Conservation (phyloP, 2,888 invertebrate genomes). For the Melangyna quadrimaculata region DNA sequence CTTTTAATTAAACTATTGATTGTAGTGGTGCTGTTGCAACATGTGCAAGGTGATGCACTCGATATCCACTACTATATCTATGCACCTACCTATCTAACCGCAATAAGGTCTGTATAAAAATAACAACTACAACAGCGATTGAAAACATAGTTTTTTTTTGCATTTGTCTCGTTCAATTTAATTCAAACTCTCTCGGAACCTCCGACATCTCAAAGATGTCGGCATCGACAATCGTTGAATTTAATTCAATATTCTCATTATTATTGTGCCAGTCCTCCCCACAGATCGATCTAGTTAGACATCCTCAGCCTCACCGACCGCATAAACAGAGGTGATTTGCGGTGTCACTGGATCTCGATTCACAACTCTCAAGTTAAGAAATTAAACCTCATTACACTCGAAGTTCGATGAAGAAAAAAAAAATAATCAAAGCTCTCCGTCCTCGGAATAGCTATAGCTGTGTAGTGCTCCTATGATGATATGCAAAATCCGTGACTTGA, state of each 20-base stretch:
- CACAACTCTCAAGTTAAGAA: conserved; percentile 45
- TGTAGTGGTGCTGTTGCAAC: conserved; percentile 20
- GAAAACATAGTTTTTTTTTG: neutral
- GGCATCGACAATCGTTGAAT: conserved; percentile 30
- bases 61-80: neutral
- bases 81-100: neutral
- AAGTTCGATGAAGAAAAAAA: neutral
- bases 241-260: conserved; percentile 54
- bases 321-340: conserved; percentile 50
- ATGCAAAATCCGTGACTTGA: conserved; percentile 12
- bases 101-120: conserved; percentile 28
- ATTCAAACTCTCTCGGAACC: conserved; percentile 22
- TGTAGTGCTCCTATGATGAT: neutral
- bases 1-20: conserved; percentile 52
- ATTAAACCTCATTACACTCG: conserved; percentile 29
- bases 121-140: conserved; percentile 16
- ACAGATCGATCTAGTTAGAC: conserved; percentile 56
- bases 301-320: neutral
- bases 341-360: conserved; percentile 57
- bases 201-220: conserved; percentile 28
- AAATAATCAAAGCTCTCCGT: conserved; percentile 5
- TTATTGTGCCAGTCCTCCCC: conserved; percentile 39
- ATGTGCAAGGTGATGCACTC: conserved; percentile 43
- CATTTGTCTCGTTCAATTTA: neutral
- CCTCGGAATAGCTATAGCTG: neutral